Base-by-base conservation (phyloP, 2,888 invertebrate species). In the Esperia sulphurella region DNA sequence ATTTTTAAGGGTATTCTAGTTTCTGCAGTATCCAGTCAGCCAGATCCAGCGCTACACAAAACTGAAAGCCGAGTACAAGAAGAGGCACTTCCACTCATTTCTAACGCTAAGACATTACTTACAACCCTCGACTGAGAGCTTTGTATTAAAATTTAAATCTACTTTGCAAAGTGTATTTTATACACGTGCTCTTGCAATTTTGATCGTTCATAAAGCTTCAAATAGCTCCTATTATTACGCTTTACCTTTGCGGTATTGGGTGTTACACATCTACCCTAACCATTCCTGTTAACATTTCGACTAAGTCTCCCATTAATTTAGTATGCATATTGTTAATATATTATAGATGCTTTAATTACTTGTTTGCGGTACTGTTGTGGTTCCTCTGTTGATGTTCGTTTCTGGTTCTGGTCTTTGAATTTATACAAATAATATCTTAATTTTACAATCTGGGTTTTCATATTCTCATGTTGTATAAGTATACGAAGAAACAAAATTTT, bases 71-170 rank as follows among this genome's bases (percentile, higher is more conserved):
- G 33, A 8, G 51, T 49, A 44, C 33, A 52, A 52, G 55, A 56
- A 56, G 63, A 54, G 59, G 59, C 70, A 65, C 66, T 58, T 87
- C 89, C 88, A 84, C 69, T 67, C 66, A 71, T 79, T 83, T 76
- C 80, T 69, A 83, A 83, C 83, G 75, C 65, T 71, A 80, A 83
- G 85, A 85, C 85, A 81, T 84, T 78, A 84, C 81, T 79, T 78
- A 79, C 82, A 78, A 83, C 86, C 88, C 86, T 79, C 86, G 71
- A 79, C 83, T 83, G 83, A 86, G 85, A 87, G 86, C 86, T 82
- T 79, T 76, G 86, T 88, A 87, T 88, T 89, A 89, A 89, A 89
- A 88, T 89, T 89, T 89, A 89, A 89, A 89, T 88, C 88, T 89
- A 89, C 89, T 89, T 89, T 87, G 80, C 85, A 83, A 88, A 89